Evolutionary conservation across 2,797 vertebrate species (phyloP), one percentile per base, ranked within the genome.

Genomic region (Liasis olivaceus): DNA sequence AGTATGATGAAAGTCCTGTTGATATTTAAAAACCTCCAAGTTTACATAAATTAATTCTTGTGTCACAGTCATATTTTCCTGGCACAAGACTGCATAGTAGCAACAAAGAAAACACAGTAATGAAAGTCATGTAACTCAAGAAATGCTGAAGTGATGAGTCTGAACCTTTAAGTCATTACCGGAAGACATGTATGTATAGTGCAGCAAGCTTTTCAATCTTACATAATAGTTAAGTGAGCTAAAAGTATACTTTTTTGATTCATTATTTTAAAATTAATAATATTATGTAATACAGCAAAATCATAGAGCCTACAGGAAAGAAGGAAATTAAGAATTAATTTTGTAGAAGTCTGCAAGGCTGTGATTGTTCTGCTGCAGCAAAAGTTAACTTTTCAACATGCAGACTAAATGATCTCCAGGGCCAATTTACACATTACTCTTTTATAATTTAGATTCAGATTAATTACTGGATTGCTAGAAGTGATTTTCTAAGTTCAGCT

Each of bases 61-160:
- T 96, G 95, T 96, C 20, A 95, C 20, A 97, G 97, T 97, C 96
- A 98, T 96, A 97, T 96, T 98, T 98, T 97, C 97, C 97, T 98
- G 96, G 97, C 97, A 97, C 93, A 93, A 96, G 63, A 95, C 62
- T 91, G 51, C 92, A 63, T 91, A 94, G 87, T 86, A 94, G 95
- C 94, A 96, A 97, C 28, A 91, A 96, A 94, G 94, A 95, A 96
- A 96, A 97, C 92, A 96, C 91, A 97, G 95, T 96, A 96, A 97
- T 93, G 90, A 95, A 88, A 96, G 58, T 92, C 93, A 94, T 85
- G 94, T 95, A 96, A 91, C 95, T 94, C 93, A 94, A 96, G 88
- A 93, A 88, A 93, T 66, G 58, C 15, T 88, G 47, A 91, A 88
- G 72, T 93, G 92, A 93, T 84, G 60, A 66, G 51, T 59, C 60